phyloP scores from a whole-genome alignment of 1,140 invertebrate genomes.

The Leucophenga varia region DNA sequence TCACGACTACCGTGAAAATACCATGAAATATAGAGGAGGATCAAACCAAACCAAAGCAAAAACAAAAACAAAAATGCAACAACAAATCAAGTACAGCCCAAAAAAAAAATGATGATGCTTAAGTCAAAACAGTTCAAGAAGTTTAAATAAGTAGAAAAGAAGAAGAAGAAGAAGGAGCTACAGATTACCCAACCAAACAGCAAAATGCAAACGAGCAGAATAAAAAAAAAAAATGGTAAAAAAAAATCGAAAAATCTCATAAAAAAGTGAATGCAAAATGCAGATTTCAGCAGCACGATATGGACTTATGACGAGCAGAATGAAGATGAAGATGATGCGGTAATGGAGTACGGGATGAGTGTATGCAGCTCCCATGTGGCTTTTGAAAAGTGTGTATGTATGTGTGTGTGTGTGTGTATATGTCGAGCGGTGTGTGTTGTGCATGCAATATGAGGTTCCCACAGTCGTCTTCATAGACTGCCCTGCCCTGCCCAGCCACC shows the following conservation, averaged over 20 bases:
- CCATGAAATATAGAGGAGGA: constrained; percentile 21
- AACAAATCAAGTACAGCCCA: constrained; percentile 25
- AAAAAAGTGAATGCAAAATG: constrained; percentile 32
- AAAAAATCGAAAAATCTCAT: too few relatives aligned
- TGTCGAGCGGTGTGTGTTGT: constrained; percentile 32
- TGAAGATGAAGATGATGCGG: background rate
- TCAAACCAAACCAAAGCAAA: constrained; percentile 4
- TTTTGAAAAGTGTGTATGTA: constrained; percentile 5
- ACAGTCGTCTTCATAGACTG: constrained; percentile 42
- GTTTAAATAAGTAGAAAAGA: too few relatives aligned
- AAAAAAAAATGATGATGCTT: too few relatives aligned
- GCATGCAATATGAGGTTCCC: constrained; percentile 46
- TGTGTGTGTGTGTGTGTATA: constrained; percentile 24
- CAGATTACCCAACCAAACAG: constrained; percentile 9
- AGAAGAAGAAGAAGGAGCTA: too few relatives aligned
- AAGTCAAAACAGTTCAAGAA: too few relatives aligned
- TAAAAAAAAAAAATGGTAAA: too few relatives aligned
- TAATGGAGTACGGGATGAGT: background rate
- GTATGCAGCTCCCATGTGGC: too few relatives aligned
- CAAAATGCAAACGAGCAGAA: too few relatives aligned
- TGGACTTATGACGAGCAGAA: background rate
- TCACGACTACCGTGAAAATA: constrained; percentile 46
- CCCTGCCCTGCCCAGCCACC: constrained; percentile 3
- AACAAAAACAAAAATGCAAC: too few relatives aligned
- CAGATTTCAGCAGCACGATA: constrained; percentile 50